phyloP scores from a whole-genome alignment of 2,888 invertebrate genomes.

The Megamerina dolium region DNA sequence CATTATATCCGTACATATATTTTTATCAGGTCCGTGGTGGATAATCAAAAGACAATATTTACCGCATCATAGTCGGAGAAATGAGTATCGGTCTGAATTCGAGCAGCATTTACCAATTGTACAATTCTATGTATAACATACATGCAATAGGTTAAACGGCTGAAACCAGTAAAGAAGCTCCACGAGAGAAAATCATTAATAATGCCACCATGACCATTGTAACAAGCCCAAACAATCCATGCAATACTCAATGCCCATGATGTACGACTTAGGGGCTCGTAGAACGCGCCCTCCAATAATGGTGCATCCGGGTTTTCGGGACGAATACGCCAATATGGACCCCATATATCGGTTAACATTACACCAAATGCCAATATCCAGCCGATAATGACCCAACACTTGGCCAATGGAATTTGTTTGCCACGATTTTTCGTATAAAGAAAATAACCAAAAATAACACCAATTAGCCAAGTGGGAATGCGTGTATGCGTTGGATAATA shows the following conservation, averaged over 20 bases:
- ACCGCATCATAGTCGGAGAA: constrained; percentile 45
- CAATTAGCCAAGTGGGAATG: constrained; percentile 47
- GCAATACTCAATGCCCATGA: constrained; percentile 43
- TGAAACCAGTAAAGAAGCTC: constrained; percentile 44
- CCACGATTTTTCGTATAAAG: constrained; percentile 41
- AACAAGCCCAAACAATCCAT: constrained; percentile 48
- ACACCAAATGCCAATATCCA: constrained; percentile 40
- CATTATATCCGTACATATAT: background rate
- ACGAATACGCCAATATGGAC: constrained; percentile 40
- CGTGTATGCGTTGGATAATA: constrained; percentile 48
- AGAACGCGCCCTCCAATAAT: constrained; percentile 41
- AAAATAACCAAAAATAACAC: constrained; percentile 46
- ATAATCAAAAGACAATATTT: constrained; percentile 16
- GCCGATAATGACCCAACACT: constrained; percentile 35
- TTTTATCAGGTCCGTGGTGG: background rate
- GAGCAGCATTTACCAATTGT: constrained; percentile 37
- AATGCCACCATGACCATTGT: constrained; percentile 45
- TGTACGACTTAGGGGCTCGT: constrained; percentile 40
- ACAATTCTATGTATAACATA: constrained; percentile 46
- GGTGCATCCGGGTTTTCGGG: constrained; percentile 30
- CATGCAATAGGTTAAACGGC: constrained; percentile 44
- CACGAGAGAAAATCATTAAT: constrained; percentile 45
- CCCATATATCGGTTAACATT: constrained; percentile 42
- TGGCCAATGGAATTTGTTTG: constrained; percentile 37
- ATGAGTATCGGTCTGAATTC: constrained; percentile 39